Percentiles rank a stretch among this genome's conserved stretches.
Evolutionary conservation across 2,888 invertebrate species (phyloP).

Genomic region (Idaea dimidiata): DNA sequence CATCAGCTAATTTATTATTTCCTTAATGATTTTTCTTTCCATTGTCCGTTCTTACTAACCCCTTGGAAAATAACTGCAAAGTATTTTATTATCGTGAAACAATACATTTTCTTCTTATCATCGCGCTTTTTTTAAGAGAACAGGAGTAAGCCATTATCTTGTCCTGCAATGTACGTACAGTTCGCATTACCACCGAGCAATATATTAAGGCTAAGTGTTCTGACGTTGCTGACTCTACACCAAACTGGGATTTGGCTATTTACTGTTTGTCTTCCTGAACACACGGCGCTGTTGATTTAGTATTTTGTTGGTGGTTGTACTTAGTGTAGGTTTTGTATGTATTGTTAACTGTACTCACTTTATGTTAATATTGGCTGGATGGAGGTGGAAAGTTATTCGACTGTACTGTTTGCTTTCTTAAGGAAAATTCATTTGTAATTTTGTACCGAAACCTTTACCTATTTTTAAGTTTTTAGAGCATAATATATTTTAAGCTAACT

Average conservation of each 20-base stretch:
- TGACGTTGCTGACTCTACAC: conserved; percentile 44
- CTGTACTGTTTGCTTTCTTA: neutral
- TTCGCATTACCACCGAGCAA: conserved; percentile 53
- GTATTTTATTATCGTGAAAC: conserved; percentile 13
- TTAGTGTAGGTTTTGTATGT: neutral
- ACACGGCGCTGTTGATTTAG: conserved; percentile 36
- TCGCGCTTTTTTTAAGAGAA: conserved; percentile 26
- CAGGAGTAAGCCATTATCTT: conserved; percentile 30
- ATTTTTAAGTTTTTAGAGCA: too few relatives aligned
- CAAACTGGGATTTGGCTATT: conserved; percentile 23
- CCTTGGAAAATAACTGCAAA: conserved; percentile 1
- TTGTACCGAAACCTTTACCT: too few relatives aligned
- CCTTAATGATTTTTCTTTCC: conserved; percentile 1
- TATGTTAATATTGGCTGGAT: conserved; percentile 2
- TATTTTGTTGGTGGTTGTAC: conserved; percentile 30
- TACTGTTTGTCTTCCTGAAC: conserved; percentile 36
- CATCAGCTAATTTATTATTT: neutral
- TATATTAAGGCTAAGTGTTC: conserved; percentile 59
- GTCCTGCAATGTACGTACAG: conserved; percentile 43
- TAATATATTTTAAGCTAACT: too few relatives aligned
- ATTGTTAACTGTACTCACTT: conserved; percentile 1
- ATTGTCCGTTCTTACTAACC: neutral
- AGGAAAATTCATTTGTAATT: neutral
- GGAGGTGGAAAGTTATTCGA: neutral
- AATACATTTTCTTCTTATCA: conserved; percentile 17